Base-by-base conservation (phyloP, 1,140 invertebrate species). In the Dreissena rostriformis region DNA sequence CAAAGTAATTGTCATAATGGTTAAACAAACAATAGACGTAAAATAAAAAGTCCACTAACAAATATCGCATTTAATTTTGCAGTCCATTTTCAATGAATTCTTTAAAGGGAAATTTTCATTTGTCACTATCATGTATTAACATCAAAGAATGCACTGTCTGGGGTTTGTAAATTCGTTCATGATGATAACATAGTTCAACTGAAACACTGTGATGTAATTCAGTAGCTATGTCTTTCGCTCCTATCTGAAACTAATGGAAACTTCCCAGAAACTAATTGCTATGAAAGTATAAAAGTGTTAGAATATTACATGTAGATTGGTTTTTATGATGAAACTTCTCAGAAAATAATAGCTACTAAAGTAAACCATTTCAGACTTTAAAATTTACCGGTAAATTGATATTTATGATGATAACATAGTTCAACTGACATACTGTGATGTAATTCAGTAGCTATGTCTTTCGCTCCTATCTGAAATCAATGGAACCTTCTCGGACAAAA, bases 401-500 rank as follows among this genome's bases (percentile, higher is more conserved):
- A 24, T 61, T 61, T 19, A 26, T 74, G 72, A 74, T 74, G 72
- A 74, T 74, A 74, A 55, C 72, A 74, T 74, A 74, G 72, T 74
- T 74, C 72, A 74, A 39, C 72, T 55, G 72, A 74, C 0, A 24
- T 24, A 19, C 57, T 61, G 22, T 61, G 57, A 61, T 61, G 57
- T 61, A 15, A 61, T 57, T 24, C 24, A 55, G 72, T 29, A 26
- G 22, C 22, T 73, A 52, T 73, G 71, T 74, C 53, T 74, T 74
- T 74, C 72, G 72, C 72, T 74, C 77, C 77, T 79, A 79, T 79
- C 77, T 79, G 77, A 79, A 49, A 53, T 65, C 7, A 52, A 24
- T 61, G n/a, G 6, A 17, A 68, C 2, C 61, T 63, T n/a, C 11
- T 11, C 39, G 8, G 4, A 39, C 39, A 39, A 39, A 39, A 39